Percentiles rank a stretch among this genome's conserved stretches.
phyloP scores from a whole-genome alignment of 2,888 invertebrate genomes.

The Lydus trimaculatus region DNA sequence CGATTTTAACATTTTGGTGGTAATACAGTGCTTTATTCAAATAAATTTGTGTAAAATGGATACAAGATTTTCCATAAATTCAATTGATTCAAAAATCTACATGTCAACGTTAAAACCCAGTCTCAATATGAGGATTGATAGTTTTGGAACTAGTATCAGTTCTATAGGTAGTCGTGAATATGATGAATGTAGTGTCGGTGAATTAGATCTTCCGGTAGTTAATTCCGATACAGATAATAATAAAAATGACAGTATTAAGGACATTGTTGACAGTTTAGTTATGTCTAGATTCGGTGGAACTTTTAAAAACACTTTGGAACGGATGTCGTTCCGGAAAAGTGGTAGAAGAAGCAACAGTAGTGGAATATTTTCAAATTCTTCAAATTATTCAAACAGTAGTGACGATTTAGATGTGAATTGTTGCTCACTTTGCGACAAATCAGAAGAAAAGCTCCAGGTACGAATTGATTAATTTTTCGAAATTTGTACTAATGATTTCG shows the following conservation, averaged over 20 bases:
- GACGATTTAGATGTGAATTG: neutral
- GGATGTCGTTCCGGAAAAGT: neutral
- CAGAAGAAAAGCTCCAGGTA: neutral
- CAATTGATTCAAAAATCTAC: neutral
- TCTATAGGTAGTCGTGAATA: neutral
- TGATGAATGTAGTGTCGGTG: neutral
- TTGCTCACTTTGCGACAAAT: neutral
- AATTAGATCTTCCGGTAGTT: neutral
- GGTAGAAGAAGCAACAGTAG: neutral
- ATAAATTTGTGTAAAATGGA: neutral
- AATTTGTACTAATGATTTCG: neutral
- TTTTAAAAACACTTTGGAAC: neutral
- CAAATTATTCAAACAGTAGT: neutral
- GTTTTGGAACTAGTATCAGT: neutral
- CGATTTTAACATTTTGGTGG: neutral
- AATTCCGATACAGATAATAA: neutral
- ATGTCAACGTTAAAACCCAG: neutral
- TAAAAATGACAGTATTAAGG: neutral
- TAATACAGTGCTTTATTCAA: neutral
- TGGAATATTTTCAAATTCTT: neutral
- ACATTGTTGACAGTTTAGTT: neutral
- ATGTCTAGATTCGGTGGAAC: neutral
- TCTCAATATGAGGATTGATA: neutral
- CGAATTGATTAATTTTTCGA: neutral
- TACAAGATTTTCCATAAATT: neutral